Evolutionary conservation across 2,113 vertebrate species (phyloP).

Genomic region (Gorilla gorilla): DNA sequence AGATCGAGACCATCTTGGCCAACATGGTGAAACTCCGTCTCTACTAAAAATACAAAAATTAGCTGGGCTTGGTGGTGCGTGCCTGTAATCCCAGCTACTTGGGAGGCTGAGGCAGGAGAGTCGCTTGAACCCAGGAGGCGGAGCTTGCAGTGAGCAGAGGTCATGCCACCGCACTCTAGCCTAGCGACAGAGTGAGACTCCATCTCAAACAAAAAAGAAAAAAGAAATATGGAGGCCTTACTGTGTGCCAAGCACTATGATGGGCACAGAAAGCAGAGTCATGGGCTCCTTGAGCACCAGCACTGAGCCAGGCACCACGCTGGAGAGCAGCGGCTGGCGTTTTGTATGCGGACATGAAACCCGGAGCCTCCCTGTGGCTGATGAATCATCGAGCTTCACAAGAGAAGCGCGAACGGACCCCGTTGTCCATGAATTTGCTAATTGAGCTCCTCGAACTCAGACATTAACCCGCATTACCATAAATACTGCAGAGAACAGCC

Average conservation of each 20-base stretch:
- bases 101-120: no score
- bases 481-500: constrained; percentile 56
- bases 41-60: no score
- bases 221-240: not conserved
- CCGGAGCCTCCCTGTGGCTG: constrained; percentile 61
- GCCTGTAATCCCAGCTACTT: no score
- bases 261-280: not conserved
- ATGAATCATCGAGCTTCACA: constrained; percentile 53
- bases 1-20: no score
- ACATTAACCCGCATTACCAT: constrained; percentile 78
- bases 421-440: constrained; percentile 77
- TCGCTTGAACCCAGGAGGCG: no score
- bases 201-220: no score
- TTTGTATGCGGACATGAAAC: constrained; percentile 32
- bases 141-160: no score
- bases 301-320: rapidly evolving
- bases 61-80: no score
- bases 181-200: no score
- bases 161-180: no score
- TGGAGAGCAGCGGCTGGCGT: rapidly evolving
- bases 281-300: not conserved
- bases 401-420: constrained; percentile 50
- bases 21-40: no score
- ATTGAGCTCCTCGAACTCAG: constrained; percentile 74
- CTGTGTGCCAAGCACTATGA: not conserved